Evolutionary conservation across 64 coral and sea anemone genomes (phyloP), one percentile per base, ranked within the genome.

Genomic region (Trachythela sp.): DNA sequence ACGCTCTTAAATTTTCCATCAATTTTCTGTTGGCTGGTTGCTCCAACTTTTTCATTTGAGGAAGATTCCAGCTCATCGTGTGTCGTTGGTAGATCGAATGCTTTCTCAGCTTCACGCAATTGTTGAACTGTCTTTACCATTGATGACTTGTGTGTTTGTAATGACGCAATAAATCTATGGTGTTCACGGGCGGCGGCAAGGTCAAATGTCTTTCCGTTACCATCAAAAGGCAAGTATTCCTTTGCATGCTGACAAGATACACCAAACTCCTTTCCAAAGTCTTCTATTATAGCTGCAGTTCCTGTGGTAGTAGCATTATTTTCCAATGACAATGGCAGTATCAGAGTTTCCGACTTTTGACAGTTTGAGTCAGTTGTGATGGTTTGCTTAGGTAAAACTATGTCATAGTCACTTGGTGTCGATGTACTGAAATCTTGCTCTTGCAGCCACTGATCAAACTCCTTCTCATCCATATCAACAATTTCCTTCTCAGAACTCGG

Each of bases 371-470:
- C 34, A 36, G 75, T 11, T 9, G 4, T 40, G 20, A 80, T 80
- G 11, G 11, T 40, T 4, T 34, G 17, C 34, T 6, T 5, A 80
- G 75, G 75, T 8, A 80, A 15, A 37, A 80, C 75, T 13, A 80
- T 40, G 15, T 37, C 75, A 40, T 80, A 80, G 9, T 80, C 31
- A 52, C 13, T 52, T 24, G 2, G 13, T 64, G 56, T 64, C 5
- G 75, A 37, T 80, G 32, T 80, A 2, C 38, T 40, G 20, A 4
- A 80, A 40, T 80, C 20, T 80, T 80, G 8, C n/a, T n/a, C n/a
- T n/a, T n/a, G n/a, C 75, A 80, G 34, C 75, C 75, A 80, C 2
- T 80, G 75, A 80, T 80, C 75, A 80, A 80, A 80, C 34, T 80
- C 33, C 20, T 80, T 80, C 13, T 80, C 75, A 80, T 80, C 75